Evolutionary conservation across 2,113 vertebrate species (phyloP), one percentile per base, ranked within the genome.

Genomic region (Ondatra zibethicus): DNA sequence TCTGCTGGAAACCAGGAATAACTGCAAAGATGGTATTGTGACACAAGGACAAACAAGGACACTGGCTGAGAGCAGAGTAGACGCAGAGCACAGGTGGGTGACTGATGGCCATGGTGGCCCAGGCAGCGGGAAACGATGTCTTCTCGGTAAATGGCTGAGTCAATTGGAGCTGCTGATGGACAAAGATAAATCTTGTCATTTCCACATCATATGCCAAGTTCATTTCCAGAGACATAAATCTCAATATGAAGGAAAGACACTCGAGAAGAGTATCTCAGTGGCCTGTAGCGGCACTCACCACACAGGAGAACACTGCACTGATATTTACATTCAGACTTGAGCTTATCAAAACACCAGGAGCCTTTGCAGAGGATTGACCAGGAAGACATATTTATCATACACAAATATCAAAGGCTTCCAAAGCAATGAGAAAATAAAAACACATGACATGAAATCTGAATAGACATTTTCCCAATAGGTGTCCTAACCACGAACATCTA

Each of bases 131-230:
- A 19, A 65, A 89, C 36, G 10, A 68, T 4, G 2, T 63, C 86
- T 85, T 39, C 55, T 85, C 58, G 4, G 17, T 68, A 87, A 97
- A 70, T 17, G 61, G 39, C 80, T 36, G 75, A 91, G 81, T 55
- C 91, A 31, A 88, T 92, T 73, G 85, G 80, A 90, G 58, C 29
- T 55, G 63, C 76, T 88, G 36, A 89, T 58, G 80, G 73, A 82
- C 73, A 63, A 70, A 95, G 89, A 77, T 66, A 92, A 90, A 93
- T 92, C 91, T 93, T 89, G 27, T 73, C 52, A 27, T 78, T 33
- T 87, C 47, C 52, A 11, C 29, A 31, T 55, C 17, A 52, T 50
- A 78, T 39, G 14, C 39, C 21, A 76, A 92, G 72, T 66, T 39
- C 47, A 89, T 73, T 81, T 92, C 75, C 78, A 45, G 27, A 95